Conservation (phyloP, 2,888 invertebrate species). For the Oegoconia quadripuncta region DNA sequence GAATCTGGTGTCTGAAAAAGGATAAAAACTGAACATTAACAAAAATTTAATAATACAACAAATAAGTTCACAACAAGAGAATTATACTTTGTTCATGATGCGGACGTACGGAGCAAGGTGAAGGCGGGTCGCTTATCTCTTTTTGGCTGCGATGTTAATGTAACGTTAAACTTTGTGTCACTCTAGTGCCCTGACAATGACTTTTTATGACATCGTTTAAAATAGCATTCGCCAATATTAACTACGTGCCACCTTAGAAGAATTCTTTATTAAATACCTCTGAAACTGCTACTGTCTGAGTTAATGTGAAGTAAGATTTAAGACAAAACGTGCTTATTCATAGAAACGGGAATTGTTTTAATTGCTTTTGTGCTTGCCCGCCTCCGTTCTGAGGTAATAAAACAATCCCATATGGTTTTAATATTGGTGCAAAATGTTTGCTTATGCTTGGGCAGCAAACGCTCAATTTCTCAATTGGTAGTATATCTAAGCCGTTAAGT, state of each 20-base stretch:
- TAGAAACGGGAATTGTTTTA: conserved; percentile 27
- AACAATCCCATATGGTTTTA: conserved; percentile 19
- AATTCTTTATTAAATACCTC: conserved; percentile 73
- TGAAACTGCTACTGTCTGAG: conserved; percentile 58
- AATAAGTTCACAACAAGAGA: too few relatives aligned
- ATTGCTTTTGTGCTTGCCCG: conserved; percentile 9
- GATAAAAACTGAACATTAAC: too few relatives aligned
- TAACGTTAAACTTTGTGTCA: conserved; percentile 31
- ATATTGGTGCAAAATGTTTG: conserved; percentile 3
- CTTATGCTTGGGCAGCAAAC: too few relatives aligned
- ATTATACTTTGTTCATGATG: too few relatives aligned
- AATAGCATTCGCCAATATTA: conserved; percentile 55
- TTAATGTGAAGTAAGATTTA: conserved; percentile 67
- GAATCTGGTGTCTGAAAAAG: too few relatives aligned
- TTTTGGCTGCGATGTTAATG: conserved; percentile 40
- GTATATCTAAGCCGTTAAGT: too few relatives aligned
- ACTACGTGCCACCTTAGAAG: conserved; percentile 61
- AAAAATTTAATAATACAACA: too few relatives aligned
- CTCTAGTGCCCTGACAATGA: conserved; percentile 37
- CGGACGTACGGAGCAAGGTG: too few relatives aligned
- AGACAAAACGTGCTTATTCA: conserved; percentile 60
- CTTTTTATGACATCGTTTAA: conserved; percentile 61
- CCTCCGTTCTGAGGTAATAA: background rate
- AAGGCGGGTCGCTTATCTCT: conserved; percentile 38
- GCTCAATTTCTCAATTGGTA: too few relatives aligned